Evolutionary conservation across 2,888 invertebrate genomes (phyloP).

Genomic region (Leuctra nigra): DNA sequence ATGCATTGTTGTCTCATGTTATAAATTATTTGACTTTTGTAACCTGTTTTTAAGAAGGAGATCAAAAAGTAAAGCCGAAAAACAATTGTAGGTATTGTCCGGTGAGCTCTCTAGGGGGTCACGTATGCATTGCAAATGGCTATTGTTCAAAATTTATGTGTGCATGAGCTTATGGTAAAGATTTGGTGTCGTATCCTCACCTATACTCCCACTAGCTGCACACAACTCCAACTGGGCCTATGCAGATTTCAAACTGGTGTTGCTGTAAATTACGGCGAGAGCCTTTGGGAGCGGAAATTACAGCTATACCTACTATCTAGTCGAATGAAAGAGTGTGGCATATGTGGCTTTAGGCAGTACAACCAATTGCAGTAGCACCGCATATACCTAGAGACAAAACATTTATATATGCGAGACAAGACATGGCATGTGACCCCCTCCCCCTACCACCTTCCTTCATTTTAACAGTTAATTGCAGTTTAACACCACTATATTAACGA

Average conservation of each 20-base stretch:
- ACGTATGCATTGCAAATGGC: no score
- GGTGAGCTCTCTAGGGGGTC: neutral
- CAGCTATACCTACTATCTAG: no score
- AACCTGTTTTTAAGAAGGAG: constrained; percentile 23
- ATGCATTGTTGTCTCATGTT: constrained; percentile 19
- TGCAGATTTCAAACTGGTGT: constrained; percentile 20
- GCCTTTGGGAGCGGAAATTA: constrained; percentile 28
- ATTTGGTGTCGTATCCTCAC: constrained; percentile 20
- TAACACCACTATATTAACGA: no score
- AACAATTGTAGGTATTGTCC: constrained; percentile 23
- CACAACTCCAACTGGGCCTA: no score
- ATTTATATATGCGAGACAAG: no score
- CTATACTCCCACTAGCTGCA: neutral
- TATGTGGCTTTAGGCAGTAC: no score
- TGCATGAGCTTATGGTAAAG: constrained; percentile 28
- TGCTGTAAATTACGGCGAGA: constrained; percentile 26
- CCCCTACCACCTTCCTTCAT: no score
- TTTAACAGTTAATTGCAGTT: no score
- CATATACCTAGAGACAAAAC: no score
- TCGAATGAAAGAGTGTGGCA: no score
- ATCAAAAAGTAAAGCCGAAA: constrained; percentile 21
- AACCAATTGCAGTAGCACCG: no score
- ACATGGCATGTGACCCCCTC: no score
- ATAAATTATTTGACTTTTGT: constrained; percentile 25
- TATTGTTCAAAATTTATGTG: constrained; percentile 26